phyloP scores from a whole-genome alignment of 64 coral and sea anemone species.

The Astreopora myriophthalma region DNA sequence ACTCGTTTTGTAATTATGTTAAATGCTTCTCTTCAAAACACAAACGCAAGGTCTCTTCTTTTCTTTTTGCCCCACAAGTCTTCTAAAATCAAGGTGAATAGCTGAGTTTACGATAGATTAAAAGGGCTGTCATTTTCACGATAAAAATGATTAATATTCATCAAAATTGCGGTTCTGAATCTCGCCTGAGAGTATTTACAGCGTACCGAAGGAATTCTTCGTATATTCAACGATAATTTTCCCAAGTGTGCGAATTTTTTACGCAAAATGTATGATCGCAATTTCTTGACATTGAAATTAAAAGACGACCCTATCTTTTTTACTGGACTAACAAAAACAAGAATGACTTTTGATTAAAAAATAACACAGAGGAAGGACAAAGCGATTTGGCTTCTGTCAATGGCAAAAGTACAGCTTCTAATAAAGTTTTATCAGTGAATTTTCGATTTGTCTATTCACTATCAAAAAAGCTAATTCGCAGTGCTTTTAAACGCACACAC shows the following conservation, averaged over 20 bases:
- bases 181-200: slow-evolving; percentile 50
- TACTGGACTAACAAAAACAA: slow-evolving; percentile 14
- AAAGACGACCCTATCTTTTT: background rate
- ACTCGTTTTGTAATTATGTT: background rate
- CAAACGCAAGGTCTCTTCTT: background rate
- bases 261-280: slow-evolving; percentile 6
- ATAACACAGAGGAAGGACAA: slow-evolving; percentile 20
- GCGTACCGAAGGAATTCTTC: slow-evolving; percentile 36
- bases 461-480: slow-evolving; percentile 7
- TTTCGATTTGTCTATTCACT: background rate
- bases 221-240: slow-evolving; percentile 23
- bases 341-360: slow-evolving; percentile 60
- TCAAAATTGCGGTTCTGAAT: slow-evolving; percentile 50
- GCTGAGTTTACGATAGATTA: slow-evolving; percentile 48
- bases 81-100: slow-evolving; percentile 17
- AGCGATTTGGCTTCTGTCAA: slow-evolving; percentile 18
- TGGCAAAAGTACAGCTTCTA: slow-evolving; percentile 55
- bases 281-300: slow-evolving; percentile 12
- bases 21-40: background rate
- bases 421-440: background rate
- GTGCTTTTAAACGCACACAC: background rate
- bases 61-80: background rate
- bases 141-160: slow-evolving; percentile 64
- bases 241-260: slow-evolving; percentile 25
- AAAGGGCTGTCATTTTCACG: slow-evolving; percentile 42